These are phyloP conservation scores for Hipposideros armiger DNA, from an alignment of 2,113 vertebrate species.

Conservation along the genomic window DNA sequence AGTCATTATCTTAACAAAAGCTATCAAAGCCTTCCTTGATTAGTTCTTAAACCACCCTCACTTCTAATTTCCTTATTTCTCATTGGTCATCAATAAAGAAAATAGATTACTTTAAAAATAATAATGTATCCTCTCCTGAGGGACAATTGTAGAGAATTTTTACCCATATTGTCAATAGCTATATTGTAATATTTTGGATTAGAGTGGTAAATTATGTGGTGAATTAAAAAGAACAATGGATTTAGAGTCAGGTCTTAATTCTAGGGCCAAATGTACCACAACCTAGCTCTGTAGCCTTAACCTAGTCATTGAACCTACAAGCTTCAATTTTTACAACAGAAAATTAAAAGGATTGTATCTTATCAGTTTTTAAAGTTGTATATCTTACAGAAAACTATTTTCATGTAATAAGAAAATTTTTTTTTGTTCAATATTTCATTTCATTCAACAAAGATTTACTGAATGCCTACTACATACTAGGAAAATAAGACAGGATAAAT, in stretches of 20 bases:
- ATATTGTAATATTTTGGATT: not conserved
- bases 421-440: not conserved
- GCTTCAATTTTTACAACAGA: not conserved
- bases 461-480: not conserved
- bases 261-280: not conserved
- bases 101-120: not conserved
- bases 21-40: not conserved
- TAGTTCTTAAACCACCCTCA: not conserved
- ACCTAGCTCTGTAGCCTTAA: not conserved
- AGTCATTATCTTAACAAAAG: not conserved
- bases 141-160: not conserved
- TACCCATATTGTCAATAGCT: not conserved
- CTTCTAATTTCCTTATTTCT: not conserved
- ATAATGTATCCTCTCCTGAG: not conserved
- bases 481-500: not conserved
- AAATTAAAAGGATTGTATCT: not conserved
- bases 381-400: not conserved
- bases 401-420: not conserved
- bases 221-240: not conserved
- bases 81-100: not conserved
- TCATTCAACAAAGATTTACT: slow-evolving; percentile 7
- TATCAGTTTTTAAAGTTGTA: not conserved
- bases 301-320: not conserved
- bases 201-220: not conserved
- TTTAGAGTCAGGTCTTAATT: not conserved